A percentile compares a stretch with the other conserved stretches of the same genome.
Conservation (phyloP, 2,888 invertebrate species). For the Nomada lathburiana region DNA sequence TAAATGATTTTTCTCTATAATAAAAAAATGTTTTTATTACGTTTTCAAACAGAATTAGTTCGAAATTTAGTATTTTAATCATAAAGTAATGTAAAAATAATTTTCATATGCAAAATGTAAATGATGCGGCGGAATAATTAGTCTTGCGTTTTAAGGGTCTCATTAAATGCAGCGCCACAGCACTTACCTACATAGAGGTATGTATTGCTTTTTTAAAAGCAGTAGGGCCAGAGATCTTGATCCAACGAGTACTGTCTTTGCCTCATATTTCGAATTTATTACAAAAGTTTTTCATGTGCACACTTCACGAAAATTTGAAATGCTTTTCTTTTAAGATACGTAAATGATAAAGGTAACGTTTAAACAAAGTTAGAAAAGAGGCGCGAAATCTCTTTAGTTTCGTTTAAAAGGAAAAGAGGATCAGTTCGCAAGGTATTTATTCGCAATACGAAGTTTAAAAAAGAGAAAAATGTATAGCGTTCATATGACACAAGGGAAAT, state of each 20-base stretch:
- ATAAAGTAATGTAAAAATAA: background rate
- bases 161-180: constrained; percentile 74
- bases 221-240: constrained; percentile 50
- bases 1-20: background rate
- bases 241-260: constrained; percentile 22
- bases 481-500: constrained; percentile 78
- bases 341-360: background rate
- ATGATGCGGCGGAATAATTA: constrained; percentile 74
- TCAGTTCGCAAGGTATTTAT: background rate
- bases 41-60: background rate
- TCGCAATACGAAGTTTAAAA: background rate
- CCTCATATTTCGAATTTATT: background rate
- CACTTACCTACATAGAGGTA: constrained; percentile 53
- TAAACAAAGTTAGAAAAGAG: background rate
- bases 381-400: background rate
- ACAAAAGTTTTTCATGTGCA: background rate
- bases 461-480: constrained; percentile 79
- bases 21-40: background rate
- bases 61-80: background rate
- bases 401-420: background rate
- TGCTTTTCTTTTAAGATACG: background rate
- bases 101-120: background rate
- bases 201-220: constrained; percentile 48
- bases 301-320: background rate
- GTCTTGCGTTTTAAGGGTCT: constrained; percentile 73